Percentiles rank a stretch among this genome's conserved stretches.
Conservation (phyloP, 2,888 invertebrate genomes). For the Elmis aenea region DNA sequence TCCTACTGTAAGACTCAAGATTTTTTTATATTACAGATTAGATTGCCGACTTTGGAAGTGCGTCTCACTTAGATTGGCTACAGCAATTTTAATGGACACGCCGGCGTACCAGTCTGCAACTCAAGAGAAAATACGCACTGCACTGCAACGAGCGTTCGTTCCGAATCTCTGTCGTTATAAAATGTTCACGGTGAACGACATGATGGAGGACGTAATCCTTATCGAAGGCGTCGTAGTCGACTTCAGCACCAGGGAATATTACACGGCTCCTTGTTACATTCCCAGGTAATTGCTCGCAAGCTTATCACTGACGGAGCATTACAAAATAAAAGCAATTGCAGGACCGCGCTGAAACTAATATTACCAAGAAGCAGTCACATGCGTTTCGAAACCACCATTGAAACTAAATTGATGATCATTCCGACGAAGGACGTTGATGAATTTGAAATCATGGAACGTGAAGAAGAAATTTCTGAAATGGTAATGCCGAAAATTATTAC, state of each 20-base stretch:
- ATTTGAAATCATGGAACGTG: constrained; percentile 49
- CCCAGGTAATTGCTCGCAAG: no score
- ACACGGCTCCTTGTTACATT: constrained; percentile 54
- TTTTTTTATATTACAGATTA: constrained; percentile 40
- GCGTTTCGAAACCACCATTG: constrained; percentile 43
- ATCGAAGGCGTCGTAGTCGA: constrained; percentile 55
- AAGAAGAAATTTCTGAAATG: constrained; percentile 45
- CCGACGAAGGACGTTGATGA: constrained; percentile 49
- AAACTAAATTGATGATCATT: constrained; percentile 47
- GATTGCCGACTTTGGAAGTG: constrained; percentile 59
- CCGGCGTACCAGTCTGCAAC: constrained; percentile 54
- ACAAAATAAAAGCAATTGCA: no score
- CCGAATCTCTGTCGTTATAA: constrained; percentile 51
- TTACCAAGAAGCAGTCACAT: constrained; percentile 38
- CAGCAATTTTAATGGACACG: constrained; percentile 51
- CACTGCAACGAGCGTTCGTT: constrained; percentile 54
- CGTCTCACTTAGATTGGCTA: constrained; percentile 54
- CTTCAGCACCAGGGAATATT: constrained; percentile 51
- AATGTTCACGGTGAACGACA: constrained; percentile 51
- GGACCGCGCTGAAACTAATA: constrained; percentile 17
- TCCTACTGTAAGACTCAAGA: no score
- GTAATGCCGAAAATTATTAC: constrained; percentile 28
- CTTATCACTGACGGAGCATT: no score
- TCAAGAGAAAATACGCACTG: constrained; percentile 51
- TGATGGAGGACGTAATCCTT: constrained; percentile 55